Percentiles rank a stretch among this genome's conserved stretches.
phyloP scores from a whole-genome alignment of 2,113 vertebrate genomes.

The Ictalurus punctatus region DNA sequence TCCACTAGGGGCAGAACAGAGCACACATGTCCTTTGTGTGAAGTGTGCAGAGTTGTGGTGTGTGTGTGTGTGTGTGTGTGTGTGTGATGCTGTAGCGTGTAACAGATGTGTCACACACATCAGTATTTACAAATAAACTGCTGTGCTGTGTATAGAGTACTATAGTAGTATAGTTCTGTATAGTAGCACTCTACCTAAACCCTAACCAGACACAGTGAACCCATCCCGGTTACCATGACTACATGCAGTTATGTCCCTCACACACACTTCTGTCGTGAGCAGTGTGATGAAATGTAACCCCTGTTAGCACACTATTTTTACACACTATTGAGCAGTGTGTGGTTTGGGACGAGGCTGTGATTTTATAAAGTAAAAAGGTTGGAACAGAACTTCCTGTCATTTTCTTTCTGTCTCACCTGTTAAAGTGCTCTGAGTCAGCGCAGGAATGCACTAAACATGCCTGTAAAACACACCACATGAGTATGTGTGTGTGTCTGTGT shows the following conservation, averaged over 20 bases:
- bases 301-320: background rate
- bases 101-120: no score
- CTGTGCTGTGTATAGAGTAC: background rate
- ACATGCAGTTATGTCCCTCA: background rate
- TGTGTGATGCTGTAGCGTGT: no score
- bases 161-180: background rate
- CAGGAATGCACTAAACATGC: slow-evolving; percentile 49
- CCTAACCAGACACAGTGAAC: background rate
- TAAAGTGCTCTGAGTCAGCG: slow-evolving; percentile 20
- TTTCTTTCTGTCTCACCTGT: background rate
- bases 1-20: no score
- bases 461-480: slow-evolving; percentile 49
- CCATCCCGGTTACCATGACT: background rate
- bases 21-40: no score
- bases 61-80: background rate
- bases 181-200: background rate
- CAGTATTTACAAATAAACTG: background rate
- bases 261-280: background rate
- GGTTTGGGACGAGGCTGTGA: background rate
- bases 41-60: background rate
- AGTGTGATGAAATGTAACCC: background rate
- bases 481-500: slow-evolving; percentile 35
- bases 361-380: slow-evolving; percentile 5
- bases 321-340: background rate
- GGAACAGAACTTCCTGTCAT: background rate